Evolutionary conservation across 2,888 invertebrate species (phyloP).

Genomic region (Acanthosepion esculentum): DNA sequence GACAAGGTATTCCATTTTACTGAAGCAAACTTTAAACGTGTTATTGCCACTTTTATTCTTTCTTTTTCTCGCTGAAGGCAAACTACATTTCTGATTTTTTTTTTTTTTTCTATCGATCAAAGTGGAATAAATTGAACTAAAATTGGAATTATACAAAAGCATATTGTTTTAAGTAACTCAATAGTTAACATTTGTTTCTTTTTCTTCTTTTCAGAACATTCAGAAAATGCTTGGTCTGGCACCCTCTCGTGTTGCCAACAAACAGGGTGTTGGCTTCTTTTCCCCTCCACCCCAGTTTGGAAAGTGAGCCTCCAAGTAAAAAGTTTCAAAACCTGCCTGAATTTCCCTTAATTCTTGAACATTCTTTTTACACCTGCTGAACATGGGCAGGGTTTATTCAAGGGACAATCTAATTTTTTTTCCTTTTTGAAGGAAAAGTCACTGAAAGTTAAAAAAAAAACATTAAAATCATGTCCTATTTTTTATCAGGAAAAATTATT

Average conservation of each 20-base stretch:
- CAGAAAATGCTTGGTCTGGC: constrained; percentile 98
- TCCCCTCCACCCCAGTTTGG: constrained; percentile 67
- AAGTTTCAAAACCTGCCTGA: not conserved
- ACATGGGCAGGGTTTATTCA: not conserved
- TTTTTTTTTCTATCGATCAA: too few species aligned
- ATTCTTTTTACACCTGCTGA: not conserved
- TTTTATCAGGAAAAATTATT: not conserved
- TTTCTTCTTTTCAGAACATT: constrained; percentile 86
- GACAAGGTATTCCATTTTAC: too few species aligned
- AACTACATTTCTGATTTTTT: too few species aligned
- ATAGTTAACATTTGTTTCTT: not conserved
- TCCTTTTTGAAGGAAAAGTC: not conserved
- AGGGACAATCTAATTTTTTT: not conserved
- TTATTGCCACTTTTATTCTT: too few species aligned
- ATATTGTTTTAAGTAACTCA: too few species aligned
- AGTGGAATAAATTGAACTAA: too few species aligned
- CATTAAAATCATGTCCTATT: constrained; percentile 14
- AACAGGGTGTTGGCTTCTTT: constrained; percentile 80
- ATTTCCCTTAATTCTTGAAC: not conserved
- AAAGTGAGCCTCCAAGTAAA: not conserved
- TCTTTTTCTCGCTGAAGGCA: too few species aligned
- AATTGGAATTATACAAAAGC: too few species aligned
- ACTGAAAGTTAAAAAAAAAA: too few species aligned
- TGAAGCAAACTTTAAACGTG: too few species aligned
- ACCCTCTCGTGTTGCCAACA: constrained; percentile 95